Evolutionary conservation across 2,113 vertebrate species (phyloP).

Genomic region (Paratilapia polleni): DNA sequence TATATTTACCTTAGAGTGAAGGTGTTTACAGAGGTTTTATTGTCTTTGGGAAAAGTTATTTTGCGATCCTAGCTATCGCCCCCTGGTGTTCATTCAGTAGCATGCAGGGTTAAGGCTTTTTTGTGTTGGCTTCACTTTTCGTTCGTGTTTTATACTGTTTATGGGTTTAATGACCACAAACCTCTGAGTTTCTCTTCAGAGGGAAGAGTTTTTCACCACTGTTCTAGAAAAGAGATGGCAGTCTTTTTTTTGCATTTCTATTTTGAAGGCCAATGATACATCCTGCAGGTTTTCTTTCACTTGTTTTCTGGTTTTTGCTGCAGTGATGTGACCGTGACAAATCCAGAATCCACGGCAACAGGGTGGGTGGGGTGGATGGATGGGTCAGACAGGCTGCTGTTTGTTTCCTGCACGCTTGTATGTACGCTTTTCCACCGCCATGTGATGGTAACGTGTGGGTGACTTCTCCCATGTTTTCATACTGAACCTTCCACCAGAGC

Average conservation of each 20-base stretch:
- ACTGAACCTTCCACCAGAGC: neutral
- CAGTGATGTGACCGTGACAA: no score
- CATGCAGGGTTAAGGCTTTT: neutral
- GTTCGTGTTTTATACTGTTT: neutral
- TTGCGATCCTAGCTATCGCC: neutral
- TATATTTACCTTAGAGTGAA: neutral
- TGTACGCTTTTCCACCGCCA: rapidly evolving
- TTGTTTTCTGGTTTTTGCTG: no score
- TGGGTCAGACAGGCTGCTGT: neutral
- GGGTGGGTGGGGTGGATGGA: neutral
- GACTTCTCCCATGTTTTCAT: neutral
- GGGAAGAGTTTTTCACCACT: neutral
- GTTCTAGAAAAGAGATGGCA: neutral
- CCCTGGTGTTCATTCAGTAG: neutral
- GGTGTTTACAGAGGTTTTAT: no score
- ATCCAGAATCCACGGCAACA: neutral
- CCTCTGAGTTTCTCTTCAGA: neutral
- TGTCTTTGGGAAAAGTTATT: neutral
- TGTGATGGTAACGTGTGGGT: neutral
- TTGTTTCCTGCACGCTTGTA: neutral
- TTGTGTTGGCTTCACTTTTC: neutral
- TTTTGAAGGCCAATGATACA: neutral
- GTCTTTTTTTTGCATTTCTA: neutral
- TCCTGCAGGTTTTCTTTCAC: neutral
- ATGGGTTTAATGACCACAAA: neutral